Conservation (phyloP, 2,888 invertebrate genomes). For the Athalia rosae region DNA sequence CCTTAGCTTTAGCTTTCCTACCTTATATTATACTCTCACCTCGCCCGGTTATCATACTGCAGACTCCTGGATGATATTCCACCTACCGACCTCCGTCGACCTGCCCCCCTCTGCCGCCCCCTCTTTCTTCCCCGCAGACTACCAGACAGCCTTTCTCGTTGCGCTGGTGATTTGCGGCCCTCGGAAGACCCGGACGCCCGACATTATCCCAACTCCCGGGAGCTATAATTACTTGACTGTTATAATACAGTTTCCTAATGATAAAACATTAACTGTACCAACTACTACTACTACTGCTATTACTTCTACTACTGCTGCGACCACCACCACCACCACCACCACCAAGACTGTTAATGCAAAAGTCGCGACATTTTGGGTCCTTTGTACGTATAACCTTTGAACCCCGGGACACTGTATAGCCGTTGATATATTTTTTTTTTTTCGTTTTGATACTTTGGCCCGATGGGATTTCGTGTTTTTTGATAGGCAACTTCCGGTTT, state of each 20-base stretch:
- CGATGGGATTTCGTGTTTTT: too few relatives aligned
- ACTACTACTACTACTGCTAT: background rate
- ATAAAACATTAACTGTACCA: slow-evolving; percentile 35
- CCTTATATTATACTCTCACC: background rate
- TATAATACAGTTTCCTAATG: slow-evolving; percentile 41
- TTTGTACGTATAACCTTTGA: background rate
- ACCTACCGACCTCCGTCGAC: background rate
- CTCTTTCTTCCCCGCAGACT: background rate
- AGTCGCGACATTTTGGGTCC: background rate
- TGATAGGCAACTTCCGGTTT: too few relatives aligned
- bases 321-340: background rate
- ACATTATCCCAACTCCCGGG: slow-evolving; percentile 42
- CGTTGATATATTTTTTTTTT: too few relatives aligned
- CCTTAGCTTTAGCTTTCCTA: too few relatives aligned
- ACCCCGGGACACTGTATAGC: too few relatives aligned
- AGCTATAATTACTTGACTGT: slow-evolving; percentile 40
- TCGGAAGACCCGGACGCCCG: slow-evolving; percentile 43
- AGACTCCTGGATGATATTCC: background rate
- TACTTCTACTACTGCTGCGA: too few relatives aligned
- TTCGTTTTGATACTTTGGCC: too few relatives aligned
- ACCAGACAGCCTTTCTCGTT: slow-evolving; percentile 36
- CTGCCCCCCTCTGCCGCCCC: background rate
- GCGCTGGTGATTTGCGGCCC: slow-evolving; percentile 38
- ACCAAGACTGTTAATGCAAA: too few relatives aligned
- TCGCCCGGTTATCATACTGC: background rate